phyloP scores from a whole-genome alignment of 2,797 vertebrate species.

The Pipistrellus pygmaeus region DNA sequence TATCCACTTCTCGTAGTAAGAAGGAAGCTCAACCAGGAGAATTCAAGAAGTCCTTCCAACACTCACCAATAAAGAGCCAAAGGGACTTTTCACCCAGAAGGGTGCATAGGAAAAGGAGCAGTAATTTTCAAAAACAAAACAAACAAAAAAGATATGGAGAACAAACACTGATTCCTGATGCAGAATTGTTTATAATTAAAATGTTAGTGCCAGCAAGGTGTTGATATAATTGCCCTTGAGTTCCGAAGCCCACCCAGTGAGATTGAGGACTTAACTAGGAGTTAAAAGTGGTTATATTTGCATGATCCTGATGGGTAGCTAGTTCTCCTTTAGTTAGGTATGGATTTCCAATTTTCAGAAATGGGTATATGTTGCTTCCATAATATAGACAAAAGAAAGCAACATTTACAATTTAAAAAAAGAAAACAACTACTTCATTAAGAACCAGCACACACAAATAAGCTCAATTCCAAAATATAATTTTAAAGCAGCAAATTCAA shows the following conservation, averaged over 20 bases:
- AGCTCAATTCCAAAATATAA: constrained; percentile 40
- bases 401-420: not conserved
- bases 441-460: constrained; percentile 45
- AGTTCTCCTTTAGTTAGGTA: not conserved
- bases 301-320: not conserved
- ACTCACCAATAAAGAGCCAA: not conserved
- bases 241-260: not conserved
- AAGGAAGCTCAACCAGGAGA: not conserved
- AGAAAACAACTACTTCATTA: constrained; percentile 48
- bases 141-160: not conserved
- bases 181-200: not conserved
- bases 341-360: constrained; percentile 9
- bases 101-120: not conserved
- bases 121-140: constrained; percentile 6
- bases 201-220: not conserved
- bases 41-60: not conserved
- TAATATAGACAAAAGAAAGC: constrained; percentile 2
- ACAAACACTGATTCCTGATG: not conserved
- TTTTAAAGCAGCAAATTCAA: constrained; percentile 13
- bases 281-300: not conserved
- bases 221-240: not conserved
- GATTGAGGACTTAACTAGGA: not conserved
- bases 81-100: not conserved
- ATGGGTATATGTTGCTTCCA: not conserved
- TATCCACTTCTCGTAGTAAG: not conserved